Evolutionary conservation across 2,888 invertebrate species (phyloP).

Genomic region (Rhagonycha fulva): DNA sequence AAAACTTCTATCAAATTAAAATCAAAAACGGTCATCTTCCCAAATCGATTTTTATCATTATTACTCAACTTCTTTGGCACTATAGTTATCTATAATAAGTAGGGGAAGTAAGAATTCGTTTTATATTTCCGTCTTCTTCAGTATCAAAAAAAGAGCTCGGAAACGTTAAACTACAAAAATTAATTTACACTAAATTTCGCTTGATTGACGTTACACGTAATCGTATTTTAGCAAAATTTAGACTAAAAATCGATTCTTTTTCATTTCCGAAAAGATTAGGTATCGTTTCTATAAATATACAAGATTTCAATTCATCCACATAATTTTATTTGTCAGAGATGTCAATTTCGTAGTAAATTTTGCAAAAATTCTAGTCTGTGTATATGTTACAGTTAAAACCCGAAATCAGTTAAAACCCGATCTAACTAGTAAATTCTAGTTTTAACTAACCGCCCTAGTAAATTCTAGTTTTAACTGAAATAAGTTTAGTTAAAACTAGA

Average conservation of each 20-base stretch:
- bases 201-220: background rate
- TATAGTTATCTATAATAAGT: background rate
- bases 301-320: background rate
- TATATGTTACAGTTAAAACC: too few species aligned
- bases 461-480: too few species aligned
- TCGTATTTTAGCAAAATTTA: background rate
- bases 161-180: background rate
- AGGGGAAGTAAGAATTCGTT: background rate
- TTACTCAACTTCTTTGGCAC: background rate
- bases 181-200: background rate
- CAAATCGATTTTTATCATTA: background rate
- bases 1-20: background rate
- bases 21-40: background rate
- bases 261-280: background rate
- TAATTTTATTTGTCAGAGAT: background rate
- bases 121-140: background rate
- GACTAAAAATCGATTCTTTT: background rate
- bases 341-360: background rate
- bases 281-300: background rate
- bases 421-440: too few species aligned
- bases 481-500: too few species aligned
- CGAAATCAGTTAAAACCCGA: too few species aligned
- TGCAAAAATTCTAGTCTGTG: background rate
- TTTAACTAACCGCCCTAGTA: too few species aligned
- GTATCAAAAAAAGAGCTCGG: background rate